These are phyloP conservation scores for Folsomia candida DNA, from an alignment of 2,888 invertebrate genomes.

Conservation along the genomic window DNA sequence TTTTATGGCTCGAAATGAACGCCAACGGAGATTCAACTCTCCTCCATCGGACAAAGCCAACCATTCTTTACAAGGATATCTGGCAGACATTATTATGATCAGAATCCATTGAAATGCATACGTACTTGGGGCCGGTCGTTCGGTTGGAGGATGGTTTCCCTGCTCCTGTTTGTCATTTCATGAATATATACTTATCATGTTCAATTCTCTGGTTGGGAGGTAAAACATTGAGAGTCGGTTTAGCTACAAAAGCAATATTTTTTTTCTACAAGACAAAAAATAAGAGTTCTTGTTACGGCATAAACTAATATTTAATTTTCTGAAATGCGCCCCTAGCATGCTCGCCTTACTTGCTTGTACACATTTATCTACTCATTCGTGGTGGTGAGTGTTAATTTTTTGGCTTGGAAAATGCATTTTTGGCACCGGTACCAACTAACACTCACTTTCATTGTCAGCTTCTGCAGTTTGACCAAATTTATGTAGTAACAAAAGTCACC, in stretches of 20 bases:
- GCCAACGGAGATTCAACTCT: neutral
- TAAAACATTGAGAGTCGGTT: neutral
- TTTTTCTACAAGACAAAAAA: neutral
- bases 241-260: neutral
- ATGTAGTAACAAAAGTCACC: neutral
- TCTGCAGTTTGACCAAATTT: neutral
- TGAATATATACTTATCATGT: neutral
- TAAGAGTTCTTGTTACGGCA: neutral
- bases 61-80: neutral
- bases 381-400: too few relatives aligned
- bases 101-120: neutral
- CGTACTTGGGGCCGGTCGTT: too few relatives aligned
- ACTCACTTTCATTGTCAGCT: neutral
- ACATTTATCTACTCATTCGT: too few relatives aligned
- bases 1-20: neutral
- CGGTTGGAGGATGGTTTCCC: too few relatives aligned
- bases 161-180: neutral
- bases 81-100: neutral
- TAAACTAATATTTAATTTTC: neutral
- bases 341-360: neutral
- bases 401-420: constrained; percentile 5
- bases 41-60: neutral
- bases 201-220: neutral
- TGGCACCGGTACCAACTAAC: neutral
- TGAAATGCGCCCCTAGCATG: neutral